phyloP scores from a whole-genome alignment of 2,888 invertebrate species.

The Drosophila mimetica region DNA sequence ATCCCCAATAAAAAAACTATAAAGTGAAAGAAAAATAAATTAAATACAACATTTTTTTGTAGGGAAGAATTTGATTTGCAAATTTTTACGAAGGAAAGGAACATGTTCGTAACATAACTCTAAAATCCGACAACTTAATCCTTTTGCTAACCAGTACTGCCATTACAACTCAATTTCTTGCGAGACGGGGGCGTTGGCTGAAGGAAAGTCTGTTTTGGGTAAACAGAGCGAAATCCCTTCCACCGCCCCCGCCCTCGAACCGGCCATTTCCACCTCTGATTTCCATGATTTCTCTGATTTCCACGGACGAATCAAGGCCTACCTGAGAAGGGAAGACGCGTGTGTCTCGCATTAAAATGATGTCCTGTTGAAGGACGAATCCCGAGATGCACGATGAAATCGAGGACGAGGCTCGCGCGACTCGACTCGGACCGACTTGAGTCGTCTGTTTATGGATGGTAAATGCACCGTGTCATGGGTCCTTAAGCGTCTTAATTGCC shows the following conservation, averaged over 20 bases:
- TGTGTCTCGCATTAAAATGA: conserved; percentile 77
- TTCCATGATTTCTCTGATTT: conserved; percentile 32
- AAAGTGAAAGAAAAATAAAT: too few species aligned
- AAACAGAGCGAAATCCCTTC: conserved; percentile 61
- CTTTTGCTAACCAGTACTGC: neutral
- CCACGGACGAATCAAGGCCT: conserved; percentile 59
- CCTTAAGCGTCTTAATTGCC: conserved; percentile 82
- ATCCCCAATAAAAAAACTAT: too few species aligned
- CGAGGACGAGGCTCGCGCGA: conserved; percentile 63
- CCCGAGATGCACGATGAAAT: conserved; percentile 11
- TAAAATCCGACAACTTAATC: neutral
- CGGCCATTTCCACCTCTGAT: conserved; percentile 29
- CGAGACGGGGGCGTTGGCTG: conserved; percentile 45
- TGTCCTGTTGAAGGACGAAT: conserved; percentile 64
- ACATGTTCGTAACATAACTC: neutral
- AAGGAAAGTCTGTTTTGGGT: conserved; percentile 71
- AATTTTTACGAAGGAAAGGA: neutral
- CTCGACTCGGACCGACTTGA: conserved; percentile 49
- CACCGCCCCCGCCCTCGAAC: conserved; percentile 24
- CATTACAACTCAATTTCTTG: conserved; percentile 24
- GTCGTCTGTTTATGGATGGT: conserved; percentile 69
- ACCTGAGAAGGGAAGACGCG: conserved; percentile 66
- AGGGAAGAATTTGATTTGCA: too few species aligned
- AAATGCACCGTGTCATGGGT: conserved; percentile 82
- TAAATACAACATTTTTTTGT: too few species aligned